Conservation (phyloP, 2,113 vertebrate species). For the Cyprinodon brontotheroides region DNA sequence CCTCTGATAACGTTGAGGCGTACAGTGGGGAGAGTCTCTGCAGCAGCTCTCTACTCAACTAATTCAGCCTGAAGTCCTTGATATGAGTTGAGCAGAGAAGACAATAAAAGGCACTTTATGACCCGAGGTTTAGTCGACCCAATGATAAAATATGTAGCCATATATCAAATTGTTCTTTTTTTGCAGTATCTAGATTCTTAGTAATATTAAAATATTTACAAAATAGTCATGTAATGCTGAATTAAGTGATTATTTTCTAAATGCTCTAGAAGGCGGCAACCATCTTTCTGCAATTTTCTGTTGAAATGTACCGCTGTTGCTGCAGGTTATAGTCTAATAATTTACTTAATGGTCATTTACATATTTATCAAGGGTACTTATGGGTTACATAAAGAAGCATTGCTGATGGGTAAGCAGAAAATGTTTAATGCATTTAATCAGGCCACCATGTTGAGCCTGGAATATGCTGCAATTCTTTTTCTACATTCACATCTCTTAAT, state of each 20-base stretch:
- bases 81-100: slow-evolving; percentile 20
- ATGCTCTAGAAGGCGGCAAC: background rate
- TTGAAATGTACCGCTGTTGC: background rate
- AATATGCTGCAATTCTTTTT: background rate
- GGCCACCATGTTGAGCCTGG: background rate
- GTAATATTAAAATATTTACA: slow-evolving; percentile 8
- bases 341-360: background rate
- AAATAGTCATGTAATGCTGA: background rate
- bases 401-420: background rate
- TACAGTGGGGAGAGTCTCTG: slow-evolving; percentile 17
- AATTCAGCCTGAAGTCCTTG: slow-evolving; percentile 41
- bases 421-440: background rate
- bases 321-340: background rate
- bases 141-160: background rate
- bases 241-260: background rate
- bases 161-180: slow-evolving; percentile 20
- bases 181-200: slow-evolving; percentile 4
- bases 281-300: background rate
- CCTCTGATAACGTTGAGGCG: slow-evolving; percentile 48
- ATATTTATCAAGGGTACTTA: background rate
- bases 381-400: background rate
- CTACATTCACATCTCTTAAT: background rate
- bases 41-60: slow-evolving; percentile 24
- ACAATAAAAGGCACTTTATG: background rate
- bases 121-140: slow-evolving; percentile 29